These are phyloP conservation scores for Scomber colias DNA, from an alignment of 2,113 vertebrate genomes.

Conservation along the genomic window DNA sequence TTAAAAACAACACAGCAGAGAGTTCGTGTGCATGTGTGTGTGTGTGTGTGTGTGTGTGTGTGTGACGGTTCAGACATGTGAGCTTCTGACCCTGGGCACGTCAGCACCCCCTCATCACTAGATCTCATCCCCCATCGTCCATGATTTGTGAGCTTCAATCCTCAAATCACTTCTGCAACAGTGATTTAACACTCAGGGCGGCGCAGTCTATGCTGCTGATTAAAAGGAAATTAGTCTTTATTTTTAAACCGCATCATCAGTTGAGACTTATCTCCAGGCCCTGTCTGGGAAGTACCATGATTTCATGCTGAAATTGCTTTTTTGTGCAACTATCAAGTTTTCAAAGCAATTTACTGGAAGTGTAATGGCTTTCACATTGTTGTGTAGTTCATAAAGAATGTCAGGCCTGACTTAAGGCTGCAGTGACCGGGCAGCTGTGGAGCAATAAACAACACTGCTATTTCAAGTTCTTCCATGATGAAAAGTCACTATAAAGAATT, in stretches of 20 bases:
- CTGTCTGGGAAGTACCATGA: constrained; percentile 45
- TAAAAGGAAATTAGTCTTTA: constrained; percentile 75
- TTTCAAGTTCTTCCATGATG: constrained; percentile 1
- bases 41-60: neutral
- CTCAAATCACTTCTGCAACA: constrained; percentile 69
- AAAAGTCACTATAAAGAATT: constrained; percentile 26
- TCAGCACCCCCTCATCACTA: constrained; percentile 8
- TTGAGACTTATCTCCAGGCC: constrained; percentile 66
- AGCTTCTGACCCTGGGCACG: constrained; percentile 46
- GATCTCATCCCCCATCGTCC: constrained; percentile 26
- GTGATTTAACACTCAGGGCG: constrained; percentile 60
- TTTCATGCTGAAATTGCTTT: constrained; percentile 63
- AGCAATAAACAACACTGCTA: constrained; percentile 49
- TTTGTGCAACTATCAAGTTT: constrained; percentile 57
- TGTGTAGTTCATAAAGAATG: constrained; percentile 56
- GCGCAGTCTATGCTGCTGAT: constrained; percentile 62
- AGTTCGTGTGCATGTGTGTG: neutral
- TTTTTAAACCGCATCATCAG: constrained; percentile 74
- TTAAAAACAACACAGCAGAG: constrained; percentile 74
- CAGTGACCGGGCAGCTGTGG: constrained; percentile 35
- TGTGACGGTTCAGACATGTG: constrained; percentile 12
- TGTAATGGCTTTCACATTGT: constrained; percentile 57
- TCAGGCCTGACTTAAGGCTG: constrained; percentile 53
- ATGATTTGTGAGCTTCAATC: constrained; percentile 47
- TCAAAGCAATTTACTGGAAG: constrained; percentile 61